phyloP scores from a whole-genome alignment of 2,113 vertebrate genomes.

The Dipodomys merriami region DNA sequence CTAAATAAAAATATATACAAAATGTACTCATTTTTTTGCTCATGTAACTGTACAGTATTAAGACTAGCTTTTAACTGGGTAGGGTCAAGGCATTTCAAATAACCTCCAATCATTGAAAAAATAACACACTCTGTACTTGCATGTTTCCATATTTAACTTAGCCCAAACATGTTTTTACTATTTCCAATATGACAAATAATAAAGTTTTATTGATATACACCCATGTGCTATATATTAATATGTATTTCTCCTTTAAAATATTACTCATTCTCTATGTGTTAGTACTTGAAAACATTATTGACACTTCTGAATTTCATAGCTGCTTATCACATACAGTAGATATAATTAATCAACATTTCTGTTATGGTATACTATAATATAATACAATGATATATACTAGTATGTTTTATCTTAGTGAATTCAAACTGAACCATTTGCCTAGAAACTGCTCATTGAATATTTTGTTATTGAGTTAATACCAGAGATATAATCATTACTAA shows the following conservation, averaged over 20 bases:
- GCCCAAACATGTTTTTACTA: not conserved
- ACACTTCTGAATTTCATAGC: not conserved
- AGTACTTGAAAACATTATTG: conserved; percentile 33
- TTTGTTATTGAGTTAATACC: not conserved
- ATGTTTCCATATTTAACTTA: not conserved
- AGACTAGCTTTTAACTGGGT: not conserved
- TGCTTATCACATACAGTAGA: not conserved
- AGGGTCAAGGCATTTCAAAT: not conserved
- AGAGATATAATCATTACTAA: conserved; percentile 81
- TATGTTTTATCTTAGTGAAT: not conserved
- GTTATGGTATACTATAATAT: too few relatives aligned
- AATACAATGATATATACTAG: not conserved
- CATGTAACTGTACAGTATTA: too few relatives aligned
- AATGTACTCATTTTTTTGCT: too few relatives aligned
- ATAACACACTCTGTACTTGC: not conserved
- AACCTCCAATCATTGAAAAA: not conserved
- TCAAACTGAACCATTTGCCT: not conserved
- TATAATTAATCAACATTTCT: not conserved
- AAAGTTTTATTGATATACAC: not conserved
- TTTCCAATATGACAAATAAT: conserved; percentile 2
- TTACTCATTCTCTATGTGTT: not conserved
- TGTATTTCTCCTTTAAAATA: not conserved
- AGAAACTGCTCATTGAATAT: not conserved
- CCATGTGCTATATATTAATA: not conserved
- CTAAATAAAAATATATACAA: too few relatives aligned